A percentile compares a stretch with the other conserved stretches of the same genome.
phyloP scores from a whole-genome alignment of 2,797 vertebrate genomes.

The Aythya fuligula region DNA sequence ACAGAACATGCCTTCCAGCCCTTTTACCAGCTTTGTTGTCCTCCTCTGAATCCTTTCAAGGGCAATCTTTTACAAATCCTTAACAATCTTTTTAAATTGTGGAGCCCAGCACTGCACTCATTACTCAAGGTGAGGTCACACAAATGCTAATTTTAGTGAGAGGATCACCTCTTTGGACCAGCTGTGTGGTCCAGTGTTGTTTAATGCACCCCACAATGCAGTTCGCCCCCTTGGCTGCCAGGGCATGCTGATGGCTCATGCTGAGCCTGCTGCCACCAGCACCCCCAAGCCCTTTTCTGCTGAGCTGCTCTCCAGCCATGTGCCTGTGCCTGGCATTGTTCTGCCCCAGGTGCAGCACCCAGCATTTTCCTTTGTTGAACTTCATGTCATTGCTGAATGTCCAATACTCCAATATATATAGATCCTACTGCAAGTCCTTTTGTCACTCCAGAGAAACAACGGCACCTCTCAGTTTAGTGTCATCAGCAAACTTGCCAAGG shows the following conservation, averaged over 20 bases:
- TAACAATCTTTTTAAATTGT: background rate
- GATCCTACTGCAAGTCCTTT: background rate
- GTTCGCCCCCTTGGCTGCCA: background rate
- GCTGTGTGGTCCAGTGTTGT: background rate
- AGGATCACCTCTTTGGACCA: background rate
- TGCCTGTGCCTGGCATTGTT: background rate
- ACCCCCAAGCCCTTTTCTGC: background rate
- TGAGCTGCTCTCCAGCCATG: background rate
- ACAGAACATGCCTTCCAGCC: background rate
- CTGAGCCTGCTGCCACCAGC: background rate
- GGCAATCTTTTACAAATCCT: background rate
- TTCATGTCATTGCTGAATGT: background rate
- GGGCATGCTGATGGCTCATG: background rate
- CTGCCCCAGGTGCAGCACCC: background rate
- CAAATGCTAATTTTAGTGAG: background rate
- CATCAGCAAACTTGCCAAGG: background rate
- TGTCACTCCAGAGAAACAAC: background rate
- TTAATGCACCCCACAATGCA: too few relatives aligned
- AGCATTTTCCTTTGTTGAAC: background rate
- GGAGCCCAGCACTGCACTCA: background rate
- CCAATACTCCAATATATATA: background rate
- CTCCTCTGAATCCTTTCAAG: too few relatives aligned
- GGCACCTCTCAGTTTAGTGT: background rate
- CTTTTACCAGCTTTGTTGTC: background rate
- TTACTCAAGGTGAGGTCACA: background rate